Evolutionary conservation across 2,113 vertebrate species (phyloP), one percentile per base, ranked within the genome.

Genomic region (Coturnix japonica): DNA sequence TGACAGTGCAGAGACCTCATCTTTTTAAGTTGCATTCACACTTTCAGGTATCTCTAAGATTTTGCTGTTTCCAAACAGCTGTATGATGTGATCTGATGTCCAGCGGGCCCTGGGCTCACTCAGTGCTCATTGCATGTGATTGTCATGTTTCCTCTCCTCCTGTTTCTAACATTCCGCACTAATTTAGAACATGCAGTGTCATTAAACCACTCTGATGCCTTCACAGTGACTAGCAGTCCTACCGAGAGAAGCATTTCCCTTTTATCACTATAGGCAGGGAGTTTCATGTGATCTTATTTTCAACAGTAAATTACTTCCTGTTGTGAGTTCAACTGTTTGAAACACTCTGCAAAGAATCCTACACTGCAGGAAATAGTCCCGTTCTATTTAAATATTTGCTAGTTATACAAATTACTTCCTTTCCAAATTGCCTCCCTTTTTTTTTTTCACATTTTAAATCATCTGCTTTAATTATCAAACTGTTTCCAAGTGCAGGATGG

Each of bases 241-340:
- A 94, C 67, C 65, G 74, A 93, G 87, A n/a, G 77, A 94, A 94
- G 82, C 46, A 93, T 92, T 96, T 96, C 94, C 87, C 74, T 91
- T 92, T 94, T 83, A 94, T 91, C 95, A 95, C 83, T 90, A 83
- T 41, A 71, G 49, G 85, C 90, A 94, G 73, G 31, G 60, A 66
- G 51, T 47, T 89, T 91, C 92, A 79, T 85, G 85, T 81, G 96
- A 93, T 95, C 94, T 95, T 95, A 94, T 94, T 97, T 96, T 95
- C 95, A 85, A 72, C 87, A 95, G 96, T 89, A 97, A 96, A 97
- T 97, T 95, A 96, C 95, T 97, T 97, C 96, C 84, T 84, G 93
- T 95, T 95, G 61, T 88, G 96, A 96, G 92, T 96, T 95, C 67
- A 78, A 90, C 90, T 81, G 41, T 85, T 90, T 81, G 90, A 96